Conservation (phyloP, 2,888 invertebrate genomes). For the Dolichomitus sp. region DNA sequence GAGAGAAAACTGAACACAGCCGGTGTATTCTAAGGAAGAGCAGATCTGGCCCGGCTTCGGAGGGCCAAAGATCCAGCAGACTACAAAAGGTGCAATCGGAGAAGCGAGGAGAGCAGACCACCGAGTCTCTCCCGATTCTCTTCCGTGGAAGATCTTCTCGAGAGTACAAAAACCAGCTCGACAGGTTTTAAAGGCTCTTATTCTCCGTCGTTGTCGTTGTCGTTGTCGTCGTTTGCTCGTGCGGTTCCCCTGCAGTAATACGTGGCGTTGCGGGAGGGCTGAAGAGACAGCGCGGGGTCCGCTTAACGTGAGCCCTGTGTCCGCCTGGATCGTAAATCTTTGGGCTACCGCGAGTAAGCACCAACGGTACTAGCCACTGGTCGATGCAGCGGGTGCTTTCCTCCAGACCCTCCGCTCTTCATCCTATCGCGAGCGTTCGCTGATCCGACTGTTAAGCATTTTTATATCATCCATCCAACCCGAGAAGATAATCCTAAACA, state of each 20-base stretch:
- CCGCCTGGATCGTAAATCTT: slow-evolving; percentile 46
- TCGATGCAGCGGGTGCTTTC: background rate
- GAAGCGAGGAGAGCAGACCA: slow-evolving; percentile 47
- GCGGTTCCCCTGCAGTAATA: slow-evolving; percentile 37
- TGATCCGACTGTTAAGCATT: background rate
- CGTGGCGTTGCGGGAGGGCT: slow-evolving; percentile 60
- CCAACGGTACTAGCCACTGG: slow-evolving; percentile 4
- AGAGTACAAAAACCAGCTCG: slow-evolving; percentile 72
- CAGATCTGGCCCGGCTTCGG: slow-evolving; percentile 3
- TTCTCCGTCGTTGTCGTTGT: slow-evolving; percentile 32
- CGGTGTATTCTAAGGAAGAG: slow-evolving; percentile 28
- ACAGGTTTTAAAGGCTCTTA: slow-evolving; percentile 78
- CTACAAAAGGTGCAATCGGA: slow-evolving; percentile 40
- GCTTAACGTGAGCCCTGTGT: slow-evolving; percentile 22
- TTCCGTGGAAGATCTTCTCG: slow-evolving; percentile 43
- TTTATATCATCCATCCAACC: background rate
- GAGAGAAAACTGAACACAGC: background rate
- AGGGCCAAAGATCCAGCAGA: slow-evolving; percentile 19
- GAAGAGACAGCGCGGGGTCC: slow-evolving; percentile 10
- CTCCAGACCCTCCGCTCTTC: background rate
- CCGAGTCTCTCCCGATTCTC: slow-evolving; percentile 35
- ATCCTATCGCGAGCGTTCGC: background rate
- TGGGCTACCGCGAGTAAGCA: too few species aligned
- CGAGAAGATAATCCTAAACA: slow-evolving; percentile 2
- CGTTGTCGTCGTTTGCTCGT: slow-evolving; percentile 18